Base-by-base conservation (phyloP, 2,888 invertebrate genomes). In the Drepana falcataria region DNA sequence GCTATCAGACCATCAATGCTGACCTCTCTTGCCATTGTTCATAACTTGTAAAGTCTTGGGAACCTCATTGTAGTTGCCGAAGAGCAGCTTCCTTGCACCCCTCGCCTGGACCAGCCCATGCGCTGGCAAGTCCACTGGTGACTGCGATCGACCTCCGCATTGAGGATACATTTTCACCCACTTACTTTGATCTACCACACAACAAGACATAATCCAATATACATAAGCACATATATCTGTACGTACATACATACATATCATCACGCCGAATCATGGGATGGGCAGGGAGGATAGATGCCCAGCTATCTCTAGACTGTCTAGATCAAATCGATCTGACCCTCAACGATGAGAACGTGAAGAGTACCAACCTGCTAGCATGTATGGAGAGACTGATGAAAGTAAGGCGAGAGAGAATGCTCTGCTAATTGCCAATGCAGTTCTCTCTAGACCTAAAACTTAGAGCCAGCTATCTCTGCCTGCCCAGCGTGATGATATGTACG, bases 71-170 rank as follows among this genome's bases (percentile, higher is more conserved):
- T 82, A 84, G 58, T 86, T 82, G 41, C 55, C 61, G 53, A 84
- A 87, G 7, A 69, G 35, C 4, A 87, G 64, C 2, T 58, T 57
- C 2, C 83, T 69, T 0, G 73, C 69, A 0, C 76, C 75, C 48
- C 58, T 73, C 0, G 74, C 64, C 5, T 61, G 71, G 0, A 76
- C 34, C 2, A 86, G 59, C 0, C 78, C 79, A 1, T 48, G 35
- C 0, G 61, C 52, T 0, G 87, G 87, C 2, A 88, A 51, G 41
- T 84, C 64, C 0, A 88, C 75, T 0, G 88, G 88, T 0, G 88
- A 88, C 55, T 88, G 88, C 0, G 73, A 74, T 0, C 57, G 62
- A 0, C 81, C 83, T 0, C 64, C 73, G 48, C 88, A 88, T 0
- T 63, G 57, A 0, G 85, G 81, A 48, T 61, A 85, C 0, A 1